Percentiles rank a stretch among this genome's conserved stretches.
Evolutionary conservation across 2,888 invertebrate species (phyloP).

Genomic region (Luperina testacea): DNA sequence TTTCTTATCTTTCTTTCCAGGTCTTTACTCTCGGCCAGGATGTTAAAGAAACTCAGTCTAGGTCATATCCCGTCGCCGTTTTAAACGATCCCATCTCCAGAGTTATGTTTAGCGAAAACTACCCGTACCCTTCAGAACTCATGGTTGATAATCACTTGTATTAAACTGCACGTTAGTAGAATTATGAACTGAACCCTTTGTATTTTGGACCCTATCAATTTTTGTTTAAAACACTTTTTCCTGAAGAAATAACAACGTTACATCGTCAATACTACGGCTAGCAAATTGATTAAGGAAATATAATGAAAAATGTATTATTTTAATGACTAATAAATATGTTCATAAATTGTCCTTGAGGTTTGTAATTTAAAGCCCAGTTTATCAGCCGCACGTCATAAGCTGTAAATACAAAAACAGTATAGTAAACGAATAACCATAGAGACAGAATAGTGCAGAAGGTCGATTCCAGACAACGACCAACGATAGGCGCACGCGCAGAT

Average conservation of each 20-base stretch:
- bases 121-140: slow-evolving; percentile 8
- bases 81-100: slow-evolving; percentile 13
- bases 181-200: not conserved
- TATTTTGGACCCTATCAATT: not conserved
- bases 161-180: not conserved
- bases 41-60: slow-evolving; percentile 1
- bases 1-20: slow-evolving; percentile 2
- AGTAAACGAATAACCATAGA: not conserved
- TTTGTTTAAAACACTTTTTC: not conserved
- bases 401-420: not conserved
- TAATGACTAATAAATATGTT: not conserved
- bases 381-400: not conserved
- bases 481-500: not conserved
- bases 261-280: not conserved
- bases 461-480: not conserved
- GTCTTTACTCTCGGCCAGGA: not conserved
- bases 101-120: slow-evolving; percentile 9
- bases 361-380: not conserved
- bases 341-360: not conserved
- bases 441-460: not conserved
- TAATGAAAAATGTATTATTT: not conserved
- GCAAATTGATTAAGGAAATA: not conserved
- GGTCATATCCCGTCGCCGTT: not conserved
- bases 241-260: not conserved
- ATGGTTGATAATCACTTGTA: slow-evolving; percentile 14